Percentiles rank a stretch among this genome's conserved stretches.
These are phyloP conservation scores for Lepidurus couesii DNA, from an alignment of 1,140 invertebrate species.

Conservation along the genomic window DNA sequence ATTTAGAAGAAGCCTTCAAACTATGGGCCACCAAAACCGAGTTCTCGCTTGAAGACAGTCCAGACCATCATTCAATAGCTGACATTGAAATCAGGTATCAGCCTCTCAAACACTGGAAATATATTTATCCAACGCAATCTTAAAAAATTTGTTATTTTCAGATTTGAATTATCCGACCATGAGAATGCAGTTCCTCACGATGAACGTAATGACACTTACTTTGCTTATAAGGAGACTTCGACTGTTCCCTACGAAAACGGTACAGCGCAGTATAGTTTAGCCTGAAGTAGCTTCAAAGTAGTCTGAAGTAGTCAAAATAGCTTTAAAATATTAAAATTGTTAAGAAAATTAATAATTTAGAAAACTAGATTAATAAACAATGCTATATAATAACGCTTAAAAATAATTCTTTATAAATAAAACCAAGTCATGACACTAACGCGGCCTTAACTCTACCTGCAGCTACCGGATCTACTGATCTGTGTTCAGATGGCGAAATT, in stretches of 20 bases:
- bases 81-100: constrained; percentile 76
- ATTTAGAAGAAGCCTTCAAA: constrained; percentile 73
- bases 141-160: not conserved
- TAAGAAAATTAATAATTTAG: no score
- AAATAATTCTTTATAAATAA: not conserved
- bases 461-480: constrained; percentile 54
- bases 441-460: constrained; percentile 30
- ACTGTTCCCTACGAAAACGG: constrained; percentile 66
- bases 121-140: not conserved
- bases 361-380: constrained; percentile 10
- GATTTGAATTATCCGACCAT: constrained; percentile 71
- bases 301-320: no score
- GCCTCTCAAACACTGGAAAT: not conserved
- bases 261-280: constrained; percentile 23
- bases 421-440: not conserved
- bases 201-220: constrained; percentile 83
- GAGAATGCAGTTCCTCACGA: constrained; percentile 92
- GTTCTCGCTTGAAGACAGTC: constrained; percentile 62
- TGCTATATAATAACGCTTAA: no score
- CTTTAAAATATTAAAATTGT: no score
- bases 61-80: constrained; percentile 62
- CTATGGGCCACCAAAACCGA: constrained; percentile 82
- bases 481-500: constrained; percentile 71
- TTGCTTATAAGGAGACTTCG: constrained; percentile 81
- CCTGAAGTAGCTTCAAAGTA: no score